Evolutionary conservation across 2,888 invertebrate species (phyloP).

Genomic region (Pyrrhosoma nymphula): DNA sequence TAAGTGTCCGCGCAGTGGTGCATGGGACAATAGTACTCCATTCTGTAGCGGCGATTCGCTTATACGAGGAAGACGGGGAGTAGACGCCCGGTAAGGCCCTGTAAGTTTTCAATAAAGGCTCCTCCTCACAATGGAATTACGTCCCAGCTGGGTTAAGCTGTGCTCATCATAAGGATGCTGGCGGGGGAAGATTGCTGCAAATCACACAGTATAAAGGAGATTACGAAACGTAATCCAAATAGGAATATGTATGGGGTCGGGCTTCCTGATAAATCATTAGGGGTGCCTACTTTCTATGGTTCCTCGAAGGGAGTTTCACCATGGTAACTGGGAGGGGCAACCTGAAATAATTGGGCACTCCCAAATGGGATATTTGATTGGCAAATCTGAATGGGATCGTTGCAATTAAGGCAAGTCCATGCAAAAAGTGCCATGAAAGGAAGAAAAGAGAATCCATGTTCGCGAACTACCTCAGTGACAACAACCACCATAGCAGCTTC

Average conservation of each 20-base stretch:
- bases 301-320: not conserved
- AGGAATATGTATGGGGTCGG: not conserved
- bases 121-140: slow-evolving; percentile 20
- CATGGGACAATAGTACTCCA: not conserved
- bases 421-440: too few species aligned
- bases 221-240: not conserved
- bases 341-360: not conserved
- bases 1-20: not conserved
- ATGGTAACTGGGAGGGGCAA: not conserved
- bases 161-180: not conserved
- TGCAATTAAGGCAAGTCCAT: too few species aligned
- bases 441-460: too few species aligned
- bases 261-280: not conserved
- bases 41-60: not conserved
- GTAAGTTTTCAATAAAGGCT: not conserved
- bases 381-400: not conserved
- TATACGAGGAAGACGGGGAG: not conserved
- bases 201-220: not conserved
- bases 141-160: not conserved
- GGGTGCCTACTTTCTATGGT: not conserved
- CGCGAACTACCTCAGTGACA: too few species aligned
- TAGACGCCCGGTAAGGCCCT: not conserved
- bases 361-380: not conserved
- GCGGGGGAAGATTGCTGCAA: not conserved
- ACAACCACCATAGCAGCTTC: too few species aligned